A percentile compares a stretch with the other conserved stretches of the same genome.
Evolutionary conservation across 2,113 vertebrate genomes (phyloP).

Genomic region (Antigone vipio): DNA sequence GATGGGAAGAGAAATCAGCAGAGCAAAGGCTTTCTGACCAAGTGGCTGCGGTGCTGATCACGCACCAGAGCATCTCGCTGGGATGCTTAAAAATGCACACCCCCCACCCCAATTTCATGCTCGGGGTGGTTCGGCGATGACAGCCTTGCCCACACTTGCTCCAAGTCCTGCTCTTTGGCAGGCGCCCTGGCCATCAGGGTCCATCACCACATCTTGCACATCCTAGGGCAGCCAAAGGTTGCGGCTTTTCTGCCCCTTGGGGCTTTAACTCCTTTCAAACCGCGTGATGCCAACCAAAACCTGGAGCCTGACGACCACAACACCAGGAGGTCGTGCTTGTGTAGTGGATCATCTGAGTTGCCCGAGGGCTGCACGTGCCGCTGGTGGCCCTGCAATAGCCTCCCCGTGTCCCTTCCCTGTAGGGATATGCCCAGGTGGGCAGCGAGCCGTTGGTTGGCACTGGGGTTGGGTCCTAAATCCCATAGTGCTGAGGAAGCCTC

Average conservation of each 20-base stretch:
- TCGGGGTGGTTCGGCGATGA: not conserved
- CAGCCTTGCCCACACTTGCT: not conserved
- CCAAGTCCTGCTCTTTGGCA: not conserved
- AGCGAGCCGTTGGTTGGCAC: not conserved
- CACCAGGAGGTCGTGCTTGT: not conserved
- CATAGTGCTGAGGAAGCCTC: not conserved
- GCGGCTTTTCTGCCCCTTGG: not conserved
- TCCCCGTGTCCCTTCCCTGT: not conserved
- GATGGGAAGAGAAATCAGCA: not conserved
- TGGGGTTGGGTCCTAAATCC: not conserved
- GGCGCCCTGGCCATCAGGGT: not conserved
- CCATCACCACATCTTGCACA: not conserved
- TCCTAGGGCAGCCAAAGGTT: not conserved
- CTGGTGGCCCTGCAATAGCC: not conserved
- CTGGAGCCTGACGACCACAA: not conserved
- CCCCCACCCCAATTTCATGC: not conserved
- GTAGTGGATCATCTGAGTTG: accelerated
- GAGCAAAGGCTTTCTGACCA: not conserved
- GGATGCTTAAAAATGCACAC: not conserved
- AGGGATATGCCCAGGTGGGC: not conserved
- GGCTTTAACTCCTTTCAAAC: not conserved
- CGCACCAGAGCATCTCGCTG: not conserved
- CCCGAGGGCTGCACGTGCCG: not conserved
- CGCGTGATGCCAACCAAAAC: not conserved
- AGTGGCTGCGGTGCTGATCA: not conserved